Evolutionary conservation across 2,113 vertebrate genomes (phyloP), one percentile per base, ranked within the genome.

Genomic region (Anguilla japonica): DNA sequence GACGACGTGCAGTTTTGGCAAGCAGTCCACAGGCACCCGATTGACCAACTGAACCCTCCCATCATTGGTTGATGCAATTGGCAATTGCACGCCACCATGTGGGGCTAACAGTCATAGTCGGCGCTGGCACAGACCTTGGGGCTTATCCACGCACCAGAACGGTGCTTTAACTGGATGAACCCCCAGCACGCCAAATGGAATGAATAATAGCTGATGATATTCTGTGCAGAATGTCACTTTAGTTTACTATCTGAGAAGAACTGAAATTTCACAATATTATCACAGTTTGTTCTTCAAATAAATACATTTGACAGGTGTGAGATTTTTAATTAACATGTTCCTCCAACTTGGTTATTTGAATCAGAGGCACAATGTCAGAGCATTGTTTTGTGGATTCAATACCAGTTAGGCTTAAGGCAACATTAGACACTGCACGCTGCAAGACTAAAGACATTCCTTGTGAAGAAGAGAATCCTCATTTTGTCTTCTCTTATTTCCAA

Each of bases 151-250:
- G 13, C 13, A 53, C 50, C 50, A 14, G 50, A 11, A 14, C 13
- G 50, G 50, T 53, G 50, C 50, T 14, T 53, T 53, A 53, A 14
- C 50, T 11, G 50, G 50, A 53, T 53, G 4, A 40, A 40, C 39
- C 14, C 39, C 15, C 14, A 40, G 34, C n/a, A 29, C n/a, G 9
- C 43, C n/a, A 15, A 41, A 39, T 81, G 26, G 13, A 40, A 79
- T 85, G 50, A 53, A 85, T 85, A 60, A 85, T 29, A 18, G 40
- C 50, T 34, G 50, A 46, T 53, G 75, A 79, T 79, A 85, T 18
- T 22, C n/a, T 4, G 29, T 53, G 75, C 40, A 56, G 29, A 78
- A n/a, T 11, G 3, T 34, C 22, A 29, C 26, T 85, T 79, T 56
- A 57, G 75, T 80, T 11, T 8, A 34, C 34, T 34, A 34, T 34